Evolutionary conservation across 2,888 invertebrate genomes (phyloP).

Genomic region (Pachydiplax longipennis): DNA sequence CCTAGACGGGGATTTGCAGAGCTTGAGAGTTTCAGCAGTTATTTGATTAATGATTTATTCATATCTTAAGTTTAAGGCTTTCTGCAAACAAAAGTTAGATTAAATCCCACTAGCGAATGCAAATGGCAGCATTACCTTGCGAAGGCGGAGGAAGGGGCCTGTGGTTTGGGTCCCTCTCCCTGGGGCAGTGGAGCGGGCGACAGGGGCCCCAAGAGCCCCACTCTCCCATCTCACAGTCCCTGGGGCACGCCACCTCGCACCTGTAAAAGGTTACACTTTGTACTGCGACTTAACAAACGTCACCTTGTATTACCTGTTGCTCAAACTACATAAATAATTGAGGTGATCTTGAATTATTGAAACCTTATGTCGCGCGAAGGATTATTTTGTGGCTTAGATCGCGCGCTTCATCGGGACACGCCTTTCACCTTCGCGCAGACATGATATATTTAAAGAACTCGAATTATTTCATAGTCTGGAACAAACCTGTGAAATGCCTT

Average conservation of each 20-base stretch:
- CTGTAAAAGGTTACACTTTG: conserved; percentile 47
- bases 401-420: too few species aligned
- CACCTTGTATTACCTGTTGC: neutral
- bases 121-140: neutral
- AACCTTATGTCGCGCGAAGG: too few species aligned
- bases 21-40: neutral
- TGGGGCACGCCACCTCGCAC: conserved; percentile 66
- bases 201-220: conserved; percentile 72
- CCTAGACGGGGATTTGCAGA: neutral
- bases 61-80: neutral
- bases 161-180: conserved; percentile 23
- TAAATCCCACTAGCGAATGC: neutral
- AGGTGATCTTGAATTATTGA: too few species aligned
- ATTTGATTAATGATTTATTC: neutral
- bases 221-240: conserved; percentile 68
- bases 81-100: neutral
- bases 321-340: neutral
- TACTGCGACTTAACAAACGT: neutral
- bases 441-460: too few species aligned
- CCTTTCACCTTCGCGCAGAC: too few species aligned
- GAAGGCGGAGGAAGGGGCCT: conserved; percentile 15
- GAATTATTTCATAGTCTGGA: too few species aligned
- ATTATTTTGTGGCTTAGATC: too few species aligned
- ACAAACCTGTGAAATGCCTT: too few species aligned
- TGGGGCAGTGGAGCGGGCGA: conserved; percentile 60